phyloP scores from a whole-genome alignment of 2,888 invertebrate genomes.

The Synergus itoensis region DNA sequence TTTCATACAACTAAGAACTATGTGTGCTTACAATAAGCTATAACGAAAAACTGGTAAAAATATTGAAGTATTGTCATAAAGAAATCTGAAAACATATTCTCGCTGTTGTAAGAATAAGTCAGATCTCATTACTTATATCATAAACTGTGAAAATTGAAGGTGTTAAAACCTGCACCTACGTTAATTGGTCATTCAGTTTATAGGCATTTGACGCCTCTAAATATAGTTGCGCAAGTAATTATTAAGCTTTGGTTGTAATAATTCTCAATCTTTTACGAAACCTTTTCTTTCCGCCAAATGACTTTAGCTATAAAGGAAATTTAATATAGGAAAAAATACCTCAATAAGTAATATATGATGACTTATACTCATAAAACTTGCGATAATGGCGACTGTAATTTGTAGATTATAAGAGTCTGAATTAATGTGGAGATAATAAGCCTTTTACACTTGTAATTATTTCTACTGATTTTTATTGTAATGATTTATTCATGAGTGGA shows the following conservation, averaged over 20 bases:
- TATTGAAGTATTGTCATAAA: not conserved
- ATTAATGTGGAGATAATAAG: not conserved
- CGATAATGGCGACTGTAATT: not conserved
- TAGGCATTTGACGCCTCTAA: slow-evolving; percentile 21
- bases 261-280: not conserved
- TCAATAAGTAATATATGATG: not conserved
- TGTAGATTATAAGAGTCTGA: not conserved
- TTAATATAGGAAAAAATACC: not conserved
- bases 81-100: slow-evolving; percentile 16
- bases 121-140: not conserved
- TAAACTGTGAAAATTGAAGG: slow-evolving; percentile 29
- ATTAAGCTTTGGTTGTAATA: not conserved
- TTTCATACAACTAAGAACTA: not conserved
- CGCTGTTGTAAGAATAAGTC: slow-evolving; percentile 7
- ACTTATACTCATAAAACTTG: not conserved
- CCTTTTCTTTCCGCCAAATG: not conserved
- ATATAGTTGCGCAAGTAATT: not conserved
- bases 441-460: not conserved
- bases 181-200: slow-evolving; percentile 7
- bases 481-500: not conserved
- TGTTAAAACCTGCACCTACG: slow-evolving; percentile 14
- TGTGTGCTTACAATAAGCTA: not conserved
- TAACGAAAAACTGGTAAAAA: too few species aligned
- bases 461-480: not conserved
- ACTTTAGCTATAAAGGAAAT: not conserved